A percentile compares a stretch with the other conserved stretches of the same genome.
These are phyloP conservation scores for Lutraria lutraria DNA, from an alignment of 2,888 invertebrate species.

Conservation along the genomic window DNA sequence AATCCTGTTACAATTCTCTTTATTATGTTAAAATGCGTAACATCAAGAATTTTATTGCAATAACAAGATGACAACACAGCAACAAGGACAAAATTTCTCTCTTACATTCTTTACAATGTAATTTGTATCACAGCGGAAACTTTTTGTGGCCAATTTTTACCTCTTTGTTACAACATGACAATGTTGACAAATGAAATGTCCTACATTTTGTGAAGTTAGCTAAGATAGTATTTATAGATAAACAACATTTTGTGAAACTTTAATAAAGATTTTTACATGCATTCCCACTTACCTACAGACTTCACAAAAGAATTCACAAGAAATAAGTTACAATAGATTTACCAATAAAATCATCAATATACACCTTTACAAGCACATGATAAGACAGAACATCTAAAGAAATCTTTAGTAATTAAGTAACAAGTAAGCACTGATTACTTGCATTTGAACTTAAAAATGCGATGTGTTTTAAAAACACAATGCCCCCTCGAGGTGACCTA, in stretches of 20 bases:
- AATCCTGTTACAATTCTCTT: constrained; percentile 26
- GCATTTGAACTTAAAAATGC: too few relatives aligned
- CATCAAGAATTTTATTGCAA: constrained; percentile 24
- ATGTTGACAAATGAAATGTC: constrained; percentile 27
- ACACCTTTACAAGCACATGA: too few relatives aligned
- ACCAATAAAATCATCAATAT: too few relatives aligned
- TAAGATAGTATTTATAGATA: neutral
- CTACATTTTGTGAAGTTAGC: neutral
- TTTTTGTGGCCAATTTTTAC: neutral
- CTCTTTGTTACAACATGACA: constrained; percentile 27
- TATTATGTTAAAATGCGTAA: constrained; percentile 45
- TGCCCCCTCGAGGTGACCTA: too few relatives aligned
- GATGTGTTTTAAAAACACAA: too few relatives aligned
- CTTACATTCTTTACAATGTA: constrained; percentile 44
- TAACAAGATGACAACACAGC: constrained; percentile 38
- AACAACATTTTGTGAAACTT: neutral
- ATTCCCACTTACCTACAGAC: too few relatives aligned
- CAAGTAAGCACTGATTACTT: too few relatives aligned
- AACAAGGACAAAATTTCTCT: constrained; percentile 37
- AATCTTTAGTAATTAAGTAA: too few relatives aligned
- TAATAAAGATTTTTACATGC: neutral
- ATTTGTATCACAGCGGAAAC: constrained; percentile 38
- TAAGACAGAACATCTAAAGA: too few relatives aligned
- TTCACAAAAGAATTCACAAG: too few relatives aligned
- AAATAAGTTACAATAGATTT: too few relatives aligned